Evolutionary conservation across 64 coral and sea anemone species (phyloP).

Genomic region (Exaiptasia diaphana): DNA sequence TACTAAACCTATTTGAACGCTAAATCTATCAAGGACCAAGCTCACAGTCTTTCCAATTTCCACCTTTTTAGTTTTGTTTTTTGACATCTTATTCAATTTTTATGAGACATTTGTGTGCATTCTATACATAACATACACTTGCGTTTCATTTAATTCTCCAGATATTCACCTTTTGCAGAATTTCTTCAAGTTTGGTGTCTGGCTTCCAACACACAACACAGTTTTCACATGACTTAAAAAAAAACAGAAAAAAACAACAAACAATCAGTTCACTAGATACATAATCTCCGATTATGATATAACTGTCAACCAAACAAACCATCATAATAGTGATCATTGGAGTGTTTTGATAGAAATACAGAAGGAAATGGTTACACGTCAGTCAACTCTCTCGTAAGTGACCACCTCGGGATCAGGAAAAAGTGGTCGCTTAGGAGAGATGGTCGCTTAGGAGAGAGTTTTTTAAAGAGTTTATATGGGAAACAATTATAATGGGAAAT

Average conservation of each 20-base stretch:
- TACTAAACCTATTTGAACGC: not conserved
- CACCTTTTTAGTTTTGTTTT: not conserved
- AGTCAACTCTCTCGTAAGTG: too few relatives aligned
- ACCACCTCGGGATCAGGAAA: too few relatives aligned
- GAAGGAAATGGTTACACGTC: too few relatives aligned
- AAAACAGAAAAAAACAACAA: not conserved
- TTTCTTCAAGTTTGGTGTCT: slow-evolving; percentile 67
- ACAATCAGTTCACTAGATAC: too few relatives aligned
- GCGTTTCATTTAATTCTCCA: not conserved
- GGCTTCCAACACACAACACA: slow-evolving; percentile 95
- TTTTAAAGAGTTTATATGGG: too few relatives aligned
- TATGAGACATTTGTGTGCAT: not conserved
- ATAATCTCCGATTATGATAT: too few relatives aligned
- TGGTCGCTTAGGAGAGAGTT: too few relatives aligned
- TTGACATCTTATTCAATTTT: not conserved
- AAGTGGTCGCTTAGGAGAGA: too few relatives aligned
- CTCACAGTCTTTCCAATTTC: not conserved
- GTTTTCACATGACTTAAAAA: slow-evolving; percentile 93
- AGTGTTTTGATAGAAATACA: not conserved
- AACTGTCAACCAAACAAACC: too few relatives aligned
- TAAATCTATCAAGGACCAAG: not conserved
- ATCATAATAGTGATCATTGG: not conserved
- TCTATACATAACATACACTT: not conserved
- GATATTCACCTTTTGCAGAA: slow-evolving; percentile 66
- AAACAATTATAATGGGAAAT: too few relatives aligned